Evolutionary conservation across 1,140 invertebrate genomes (phyloP), one percentile per base, ranked within the genome.

Genomic region (Lucilia sericata): DNA sequence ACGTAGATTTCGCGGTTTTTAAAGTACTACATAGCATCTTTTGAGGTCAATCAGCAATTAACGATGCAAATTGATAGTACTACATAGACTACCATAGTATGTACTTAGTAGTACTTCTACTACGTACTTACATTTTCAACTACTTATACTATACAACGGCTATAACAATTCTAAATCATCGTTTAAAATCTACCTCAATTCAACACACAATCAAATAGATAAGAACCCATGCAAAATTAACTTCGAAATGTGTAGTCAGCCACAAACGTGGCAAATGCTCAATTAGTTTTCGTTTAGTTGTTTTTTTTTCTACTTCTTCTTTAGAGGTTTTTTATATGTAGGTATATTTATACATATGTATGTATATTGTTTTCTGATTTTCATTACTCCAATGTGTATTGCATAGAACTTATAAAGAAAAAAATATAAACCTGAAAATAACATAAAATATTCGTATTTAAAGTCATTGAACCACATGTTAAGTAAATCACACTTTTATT

Each of bases 191-290:
- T 21, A 21, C n/a, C 60, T 70, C 60, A 70, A 70, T n/a, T n/a
- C n/a, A n/a, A n/a, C 60, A 60, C 12, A 70, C 4, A 70, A n/a
- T 21, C n/a, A 21, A 70, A 70, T 70, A 70, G 60, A 70, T 70
- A 70, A 70, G 60, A 70, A 17, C 60, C 60, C n/a, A 21, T 21
- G 60, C 60, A 70, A 70, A 70, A 70, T 70, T 70, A 70, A 70
- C 60, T 70, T 70, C n/a, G 60, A 70, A 70, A 70, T 70, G 19
- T 70, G n/a, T 70, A 21, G 60, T 70, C 60, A 70, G n/a, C n/a
- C 60, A 70, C 60, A 70, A 70, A 70, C 60, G 60, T 70, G 60
- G 60, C 60, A 70, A 70, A 70, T 70, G 60, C 60, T 70, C 60
- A 70, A 70, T 70, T 70, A 70, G 60, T 70, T 70, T 65, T 70